phyloP scores from a whole-genome alignment of 1,140 invertebrate genomes.

The Papilio aristodemus region DNA sequence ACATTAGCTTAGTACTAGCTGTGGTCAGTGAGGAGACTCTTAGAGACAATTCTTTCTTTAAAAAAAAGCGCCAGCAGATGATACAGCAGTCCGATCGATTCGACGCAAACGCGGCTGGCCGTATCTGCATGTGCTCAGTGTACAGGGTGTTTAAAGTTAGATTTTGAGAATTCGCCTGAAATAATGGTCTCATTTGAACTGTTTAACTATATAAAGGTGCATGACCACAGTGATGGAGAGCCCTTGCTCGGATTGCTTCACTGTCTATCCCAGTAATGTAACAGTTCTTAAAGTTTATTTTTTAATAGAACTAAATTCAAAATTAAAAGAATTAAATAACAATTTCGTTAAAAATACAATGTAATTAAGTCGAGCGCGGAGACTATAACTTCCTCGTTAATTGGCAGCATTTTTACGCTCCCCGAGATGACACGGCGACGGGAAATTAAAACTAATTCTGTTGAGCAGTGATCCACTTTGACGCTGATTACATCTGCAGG shows the following conservation, averaged over 20 bases:
- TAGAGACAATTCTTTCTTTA: too few relatives aligned
- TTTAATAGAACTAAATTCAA: not conserved
- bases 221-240: too few relatives aligned
- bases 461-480: not conserved
- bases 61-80: too few relatives aligned
- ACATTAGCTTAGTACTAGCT: not conserved
- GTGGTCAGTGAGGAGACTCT: not conserved
- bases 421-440: not conserved
- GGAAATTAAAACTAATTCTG: slow-evolving; percentile 2
- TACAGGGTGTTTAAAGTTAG: too few relatives aligned
- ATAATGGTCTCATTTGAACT: too few relatives aligned
- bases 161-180: too few relatives aligned
- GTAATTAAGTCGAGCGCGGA: not conserved
- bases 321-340: slow-evolving; percentile 1
- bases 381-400: not conserved
- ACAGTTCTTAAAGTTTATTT: not conserved
- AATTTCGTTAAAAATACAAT: slow-evolving; percentile 5
- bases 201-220: too few relatives aligned
- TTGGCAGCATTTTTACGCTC: not conserved
- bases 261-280: not conserved
- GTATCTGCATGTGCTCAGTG: too few relatives aligned
- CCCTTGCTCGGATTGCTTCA: not conserved
- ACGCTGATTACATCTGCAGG: not conserved
- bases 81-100: too few relatives aligned
- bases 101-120: too few relatives aligned